Percentiles rank a stretch among this genome's conserved stretches.
phyloP scores from a whole-genome alignment of 1,140 invertebrate species.

The Neodiprion virginianus region DNA sequence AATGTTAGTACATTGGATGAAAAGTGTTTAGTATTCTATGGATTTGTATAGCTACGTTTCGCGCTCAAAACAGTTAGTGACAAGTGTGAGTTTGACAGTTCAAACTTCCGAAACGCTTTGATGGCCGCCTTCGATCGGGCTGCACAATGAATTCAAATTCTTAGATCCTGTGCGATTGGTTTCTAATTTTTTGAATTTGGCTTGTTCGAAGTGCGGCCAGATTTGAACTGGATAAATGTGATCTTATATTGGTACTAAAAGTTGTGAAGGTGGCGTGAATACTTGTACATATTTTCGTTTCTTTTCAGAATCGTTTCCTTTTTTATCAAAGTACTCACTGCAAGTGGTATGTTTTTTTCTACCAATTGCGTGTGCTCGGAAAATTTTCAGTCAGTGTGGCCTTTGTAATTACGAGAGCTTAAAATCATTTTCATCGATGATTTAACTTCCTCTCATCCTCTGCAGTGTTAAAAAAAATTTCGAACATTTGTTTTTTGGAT shows the following conservation, averaged over 20 bases:
- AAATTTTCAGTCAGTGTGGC: neutral
- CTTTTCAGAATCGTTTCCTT: too few species aligned
- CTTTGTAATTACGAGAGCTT: slow-evolving; percentile 3
- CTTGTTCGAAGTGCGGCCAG: slow-evolving; percentile 43
- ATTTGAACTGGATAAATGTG: slow-evolving; percentile 45
- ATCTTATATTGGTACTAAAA: slow-evolving; percentile 18
- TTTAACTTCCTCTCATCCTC: neutral
- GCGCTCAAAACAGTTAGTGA: neutral
- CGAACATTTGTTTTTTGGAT: neutral
- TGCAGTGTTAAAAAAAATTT: too few species aligned
- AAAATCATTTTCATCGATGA: slow-evolving; percentile 17
- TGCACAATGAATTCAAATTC: slow-evolving; percentile 17
- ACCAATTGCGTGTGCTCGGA: too few species aligned
- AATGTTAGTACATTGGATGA: slow-evolving; percentile 4
- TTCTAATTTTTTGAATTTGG: slow-evolving; percentile 5
- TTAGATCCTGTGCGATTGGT: neutral
- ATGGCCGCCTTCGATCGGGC: slow-evolving; percentile 40
- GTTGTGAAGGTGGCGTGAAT: slow-evolving; percentile 46
- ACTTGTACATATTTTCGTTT: neutral
- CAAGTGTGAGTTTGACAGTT: slow-evolving; percentile 1
- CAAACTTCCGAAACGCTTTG: neutral
- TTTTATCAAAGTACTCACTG: too few species aligned
- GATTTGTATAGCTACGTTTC: neutral
- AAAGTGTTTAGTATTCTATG: neutral
- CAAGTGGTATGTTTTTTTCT: too few species aligned